Conservation (phyloP, 2,113 vertebrate genomes). For the Nanger granti region DNA sequence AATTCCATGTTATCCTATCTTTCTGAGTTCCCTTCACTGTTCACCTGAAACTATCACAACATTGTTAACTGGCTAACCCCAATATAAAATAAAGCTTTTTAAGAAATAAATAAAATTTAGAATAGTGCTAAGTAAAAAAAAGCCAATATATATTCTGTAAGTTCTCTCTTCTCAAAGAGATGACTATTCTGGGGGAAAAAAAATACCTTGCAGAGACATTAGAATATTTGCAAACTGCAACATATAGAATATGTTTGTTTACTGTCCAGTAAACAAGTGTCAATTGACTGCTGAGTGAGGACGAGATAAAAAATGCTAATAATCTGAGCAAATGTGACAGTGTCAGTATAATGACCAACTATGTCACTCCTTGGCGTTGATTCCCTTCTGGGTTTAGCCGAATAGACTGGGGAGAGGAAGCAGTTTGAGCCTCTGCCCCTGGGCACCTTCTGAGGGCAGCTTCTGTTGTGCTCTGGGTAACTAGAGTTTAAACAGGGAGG, state of each 20-base stretch:
- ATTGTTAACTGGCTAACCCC: not conserved
- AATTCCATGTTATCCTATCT: not conserved
- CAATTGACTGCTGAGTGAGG: not conserved
- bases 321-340: not conserved
- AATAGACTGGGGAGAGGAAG: not conserved
- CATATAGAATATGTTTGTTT: not conserved
- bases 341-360: not conserved
- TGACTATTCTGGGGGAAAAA: not conserved
- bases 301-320: not conserved
- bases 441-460: not conserved
- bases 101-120: not conserved
- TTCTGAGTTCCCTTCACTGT: not conserved
- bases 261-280: not conserved
- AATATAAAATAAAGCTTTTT: not conserved
- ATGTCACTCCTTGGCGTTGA: not conserved
- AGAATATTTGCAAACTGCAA: not conserved
- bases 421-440: not conserved
- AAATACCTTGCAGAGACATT: not conserved
- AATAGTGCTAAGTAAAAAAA: not conserved
- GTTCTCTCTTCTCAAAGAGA: not conserved
- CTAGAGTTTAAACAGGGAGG: not conserved
- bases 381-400: not conserved
- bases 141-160: not conserved
- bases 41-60: not conserved
- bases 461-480: constrained; percentile 18